Evolutionary conservation across 1,140 invertebrate genomes (phyloP), one percentile per base, ranked within the genome.

Genomic region (Neelides sp.): DNA sequence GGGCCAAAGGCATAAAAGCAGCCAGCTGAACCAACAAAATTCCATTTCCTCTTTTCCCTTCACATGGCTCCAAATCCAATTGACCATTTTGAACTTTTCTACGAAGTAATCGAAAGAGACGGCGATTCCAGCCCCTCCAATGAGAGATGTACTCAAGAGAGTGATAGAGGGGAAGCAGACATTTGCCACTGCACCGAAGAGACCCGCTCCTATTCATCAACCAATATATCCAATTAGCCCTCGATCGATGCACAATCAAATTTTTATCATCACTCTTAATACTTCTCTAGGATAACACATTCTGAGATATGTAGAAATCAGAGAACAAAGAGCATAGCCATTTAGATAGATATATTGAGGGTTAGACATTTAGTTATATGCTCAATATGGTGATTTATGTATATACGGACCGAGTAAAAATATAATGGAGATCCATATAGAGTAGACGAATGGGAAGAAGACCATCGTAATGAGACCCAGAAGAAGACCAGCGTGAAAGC

Each of bases 401-500:
- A n/a, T n/a, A n/a, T n/a, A n/a, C n/a, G n/a, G n/a, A 19, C 74
- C 74, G 4, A 84, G 69, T 26, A 85, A 65, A 19, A 80, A 71
- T 20, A 77, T 77, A 27, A 82, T 74, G 43, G 77, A 78, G 47
- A 82, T 69, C 79, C 82, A 84, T 45, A 52, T 44, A 44, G 65
- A 63, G 34, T 62, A 54, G 39, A 63, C 61, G 44, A 65, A 19
- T 52, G 61, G 49, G 53, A 63, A 52, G 48, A 66, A 52, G 17
- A 75, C 71, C 15, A 83, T 67, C 3, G 70, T 69, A 2, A 73
- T 75, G 17, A 80, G 66, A 4, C 75, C 78, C 7, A 77, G 66
- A 24, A 85, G 68, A 10, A 83, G 66, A 7, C 83, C 83, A 1
- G 82, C 78, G 63, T 85, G 80, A 58, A 88, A 78, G n/a, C 84